A percentile compares a stretch with the other conserved stretches of the same genome.
phyloP scores from a whole-genome alignment of 2,888 invertebrate genomes.

The Limnephilus auricula region DNA sequence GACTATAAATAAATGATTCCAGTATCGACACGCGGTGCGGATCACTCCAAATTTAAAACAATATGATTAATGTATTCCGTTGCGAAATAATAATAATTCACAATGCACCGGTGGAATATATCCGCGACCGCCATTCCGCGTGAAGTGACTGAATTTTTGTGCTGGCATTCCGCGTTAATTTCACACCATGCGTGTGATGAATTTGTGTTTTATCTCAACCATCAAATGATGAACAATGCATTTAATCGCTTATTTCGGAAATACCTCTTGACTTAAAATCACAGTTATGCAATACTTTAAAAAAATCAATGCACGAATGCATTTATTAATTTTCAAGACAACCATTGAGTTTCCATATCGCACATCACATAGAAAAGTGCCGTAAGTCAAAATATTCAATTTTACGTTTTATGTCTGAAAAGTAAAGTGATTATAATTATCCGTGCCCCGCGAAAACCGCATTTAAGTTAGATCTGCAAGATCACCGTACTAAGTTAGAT shows the following conservation, averaged over 20 bases:
- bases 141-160: neutral
- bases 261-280: neutral
- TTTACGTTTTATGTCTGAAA: too few relatives aligned
- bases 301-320: too few relatives aligned
- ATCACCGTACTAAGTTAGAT: too few relatives aligned
- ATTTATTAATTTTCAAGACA: too few relatives aligned
- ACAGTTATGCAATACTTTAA: too few relatives aligned
- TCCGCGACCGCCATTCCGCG: neutral
- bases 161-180: neutral
- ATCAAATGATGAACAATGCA: neutral
- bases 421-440: too few relatives aligned
- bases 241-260: neutral
- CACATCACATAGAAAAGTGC: too few relatives aligned
- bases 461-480: too few relatives aligned
- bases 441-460: too few relatives aligned
- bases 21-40: constrained; percentile 6
- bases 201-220: neutral
- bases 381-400: too few relatives aligned
- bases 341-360: too few relatives aligned
- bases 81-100: neutral
- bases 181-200: neutral
- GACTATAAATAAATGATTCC: constrained; percentile 12
- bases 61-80: constrained; percentile 14
- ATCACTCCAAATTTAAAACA: constrained; percentile 22
- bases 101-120: neutral